Evolutionary conservation across 1,140 invertebrate species (phyloP), one percentile per base, ranked within the genome.

Genomic region (Drosophila arawakana): DNA sequence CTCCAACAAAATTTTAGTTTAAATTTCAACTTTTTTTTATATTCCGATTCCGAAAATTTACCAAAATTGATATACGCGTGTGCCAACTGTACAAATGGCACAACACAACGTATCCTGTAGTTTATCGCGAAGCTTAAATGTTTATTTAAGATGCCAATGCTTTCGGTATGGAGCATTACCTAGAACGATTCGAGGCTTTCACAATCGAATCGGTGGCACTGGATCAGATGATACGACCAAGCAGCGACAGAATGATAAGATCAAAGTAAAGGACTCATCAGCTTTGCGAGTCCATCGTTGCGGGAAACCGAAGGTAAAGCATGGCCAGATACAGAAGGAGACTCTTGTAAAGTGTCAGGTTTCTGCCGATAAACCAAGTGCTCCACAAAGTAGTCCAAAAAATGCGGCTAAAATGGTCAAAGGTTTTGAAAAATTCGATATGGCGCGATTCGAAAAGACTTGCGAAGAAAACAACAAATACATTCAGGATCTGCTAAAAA

Each of bases 51-150:
- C 11, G 7, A 7, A 57, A 57, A 21, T 41, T 7, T 7, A 11
- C 7, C 13, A 41, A 57, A 57, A 57, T 57, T 57, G 10, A 18
- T 18, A 55, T 35, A 35, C 4, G 10, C 13, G 35, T 39, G 41
- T 8, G 15, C 18, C 25, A 52, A n/a, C 9, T 18, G 21, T 15
- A 41, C 4, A 57, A 41, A 57, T 57, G 54, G 35, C 54, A 11
- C 41, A 43, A 43, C 41, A 43, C 41, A 57, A 21, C 37, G 11
- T 57, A 43, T 41, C 35, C 37, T 41, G 5, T 18, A 37, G 35
- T 41, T 25, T 57, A n/a, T 43, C 54, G 2, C 37, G 35, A 25
- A 21, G 37, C 15, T 11, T 57, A 2, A 57, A 41, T 43, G 18
- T 11, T n/a, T 41, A 41, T 57, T 15, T 18, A 6, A 37, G 37